These are phyloP conservation scores for Heteractis magnifica DNA, from an alignment of 92 coral and sea anemone genomes.

Conservation along the genomic window DNA sequence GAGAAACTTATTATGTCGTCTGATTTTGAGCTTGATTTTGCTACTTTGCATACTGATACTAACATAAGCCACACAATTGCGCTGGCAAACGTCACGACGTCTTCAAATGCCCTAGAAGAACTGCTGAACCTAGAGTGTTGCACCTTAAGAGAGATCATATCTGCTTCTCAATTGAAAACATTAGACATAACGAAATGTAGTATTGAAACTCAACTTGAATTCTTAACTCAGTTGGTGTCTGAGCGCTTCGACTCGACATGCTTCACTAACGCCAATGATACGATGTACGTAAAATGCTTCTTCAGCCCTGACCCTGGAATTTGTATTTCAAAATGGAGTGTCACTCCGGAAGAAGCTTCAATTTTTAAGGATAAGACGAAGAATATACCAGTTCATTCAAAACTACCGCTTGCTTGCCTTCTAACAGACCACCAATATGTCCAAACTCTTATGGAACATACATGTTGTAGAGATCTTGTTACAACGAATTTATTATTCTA, in stretches of 20 bases:
- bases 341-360: background rate
- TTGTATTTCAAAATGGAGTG: background rate
- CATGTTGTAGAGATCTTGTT: background rate
- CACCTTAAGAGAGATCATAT: background rate
- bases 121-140: background rate
- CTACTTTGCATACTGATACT: background rate
- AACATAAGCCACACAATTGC: background rate
- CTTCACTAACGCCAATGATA: background rate
- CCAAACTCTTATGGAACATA: background rate
- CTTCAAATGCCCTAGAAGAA: background rate
- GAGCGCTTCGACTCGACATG: conserved; percentile 2
- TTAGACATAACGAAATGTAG: background rate
- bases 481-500: background rate
- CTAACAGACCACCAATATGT: background rate
- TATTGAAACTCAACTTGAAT: background rate
- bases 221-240: background rate
- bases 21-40: background rate
- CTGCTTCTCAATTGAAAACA: background rate
- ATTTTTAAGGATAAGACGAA: background rate
- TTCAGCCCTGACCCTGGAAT: background rate
- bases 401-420: background rate
- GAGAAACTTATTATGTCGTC: background rate
- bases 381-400: background rate
- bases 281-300: background rate
- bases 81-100: background rate